These are phyloP conservation scores for Trichogramma dendrolimi DNA, from an alignment of 2,888 invertebrate genomes.

Conservation along the genomic window DNA sequence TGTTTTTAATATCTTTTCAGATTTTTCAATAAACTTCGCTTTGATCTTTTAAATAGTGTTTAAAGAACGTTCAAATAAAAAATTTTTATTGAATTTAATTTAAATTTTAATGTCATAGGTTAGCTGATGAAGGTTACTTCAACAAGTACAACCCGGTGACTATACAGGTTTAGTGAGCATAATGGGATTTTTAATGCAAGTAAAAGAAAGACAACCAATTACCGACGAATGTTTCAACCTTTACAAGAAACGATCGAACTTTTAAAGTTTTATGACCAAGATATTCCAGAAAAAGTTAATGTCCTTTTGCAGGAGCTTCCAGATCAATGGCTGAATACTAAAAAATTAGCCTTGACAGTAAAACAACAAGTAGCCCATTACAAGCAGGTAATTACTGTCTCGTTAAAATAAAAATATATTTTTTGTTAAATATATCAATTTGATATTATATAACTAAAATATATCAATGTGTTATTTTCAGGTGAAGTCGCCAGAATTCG, in stretches of 20 bases:
- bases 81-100: conserved; percentile 5
- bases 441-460: neutral
- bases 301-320: conserved; percentile 86
- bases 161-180: conserved; percentile 82
- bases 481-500: conserved; percentile 87
- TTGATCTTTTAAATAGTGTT: neutral
- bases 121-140: conserved; percentile 79
- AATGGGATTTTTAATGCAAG: conserved; percentile 91
- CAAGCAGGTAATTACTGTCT: conserved; percentile 63
- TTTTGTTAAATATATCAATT: conserved; percentile 28
- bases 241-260: conserved; percentile 89
- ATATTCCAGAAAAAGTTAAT: conserved; percentile 94
- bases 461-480: conserved; percentile 22
- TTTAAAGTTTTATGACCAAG: conserved; percentile 90
- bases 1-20: too few species aligned
- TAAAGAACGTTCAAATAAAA: conserved; percentile 17
- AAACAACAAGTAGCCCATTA: conserved; percentile 90
- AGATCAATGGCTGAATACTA: conserved; percentile 92
- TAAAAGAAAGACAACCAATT: conserved; percentile 80
- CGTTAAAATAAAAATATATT: neutral
- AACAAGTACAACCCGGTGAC: conserved; percentile 71
- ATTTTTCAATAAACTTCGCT: neutral
- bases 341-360: conserved; percentile 83
- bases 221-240: conserved; percentile 97
- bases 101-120: conserved; percentile 29